These are phyloP conservation scores for Cassiopea xamachana DNA, from an alignment of 30 jellyfish, hydroid and myxozoan genomes.

Conservation along the genomic window DNA sequence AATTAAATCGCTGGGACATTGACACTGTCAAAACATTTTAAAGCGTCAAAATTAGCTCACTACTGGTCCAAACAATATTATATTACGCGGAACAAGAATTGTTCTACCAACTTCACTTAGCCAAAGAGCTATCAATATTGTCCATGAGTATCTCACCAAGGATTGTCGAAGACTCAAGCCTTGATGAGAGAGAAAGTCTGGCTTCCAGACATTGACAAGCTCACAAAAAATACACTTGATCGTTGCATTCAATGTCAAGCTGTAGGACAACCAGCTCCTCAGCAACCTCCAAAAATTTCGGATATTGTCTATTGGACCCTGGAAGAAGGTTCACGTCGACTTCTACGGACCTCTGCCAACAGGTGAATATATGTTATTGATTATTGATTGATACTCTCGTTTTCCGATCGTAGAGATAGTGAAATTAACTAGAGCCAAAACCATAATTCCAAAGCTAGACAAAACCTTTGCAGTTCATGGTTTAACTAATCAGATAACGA, in stretches of 20 bases:
- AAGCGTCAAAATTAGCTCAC: conserved; percentile 3
- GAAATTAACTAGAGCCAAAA: conserved; percentile 33
- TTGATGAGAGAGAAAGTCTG: conserved; percentile 46
- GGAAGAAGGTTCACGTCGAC: conserved; percentile 38
- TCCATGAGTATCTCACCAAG: conserved; percentile 35
- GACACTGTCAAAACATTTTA: conserved; percentile 11
- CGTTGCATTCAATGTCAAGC: conserved; percentile 69
- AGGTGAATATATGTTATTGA: conserved; percentile 62
- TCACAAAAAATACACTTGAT: conserved; percentile 19
- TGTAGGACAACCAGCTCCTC: conserved; percentile 16
- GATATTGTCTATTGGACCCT: conserved; percentile 33
- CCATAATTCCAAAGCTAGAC: conserved; percentile 44
- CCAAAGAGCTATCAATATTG: not conserved
- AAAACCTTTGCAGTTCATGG: conserved; percentile 39
- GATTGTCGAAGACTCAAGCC: conserved; percentile 38
- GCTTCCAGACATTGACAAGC: conserved; percentile 60
- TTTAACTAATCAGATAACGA: not conserved
- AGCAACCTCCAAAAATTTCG: conserved; percentile 21
- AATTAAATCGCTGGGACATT: conserved; percentile 19
- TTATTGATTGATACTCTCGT: conserved; percentile 23
- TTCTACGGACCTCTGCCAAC: conserved; percentile 61
- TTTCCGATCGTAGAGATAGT: conserved; percentile 68
- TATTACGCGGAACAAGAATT: conserved; percentile 22
- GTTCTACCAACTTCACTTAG: conserved; percentile 11
- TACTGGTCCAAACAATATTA: conserved; percentile 9